These are phyloP conservation scores for Orthosia gothica DNA, from an alignment of 2,888 invertebrate genomes.

Conservation along the genomic window DNA sequence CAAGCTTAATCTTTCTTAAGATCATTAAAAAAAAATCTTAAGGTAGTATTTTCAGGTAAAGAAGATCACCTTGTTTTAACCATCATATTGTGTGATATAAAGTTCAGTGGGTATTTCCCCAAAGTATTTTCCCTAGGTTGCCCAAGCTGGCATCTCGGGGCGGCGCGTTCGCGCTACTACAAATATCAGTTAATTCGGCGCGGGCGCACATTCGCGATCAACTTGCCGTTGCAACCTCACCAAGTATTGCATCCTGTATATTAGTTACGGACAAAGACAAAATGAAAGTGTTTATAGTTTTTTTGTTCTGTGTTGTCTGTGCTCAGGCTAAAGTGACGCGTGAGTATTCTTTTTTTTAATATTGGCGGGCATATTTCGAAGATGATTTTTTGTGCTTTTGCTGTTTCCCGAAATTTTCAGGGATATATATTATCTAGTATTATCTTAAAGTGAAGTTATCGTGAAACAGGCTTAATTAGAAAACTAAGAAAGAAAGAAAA, in stretches of 20 bases:
- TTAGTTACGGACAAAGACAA: constrained; percentile 59
- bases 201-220: constrained; percentile 81
- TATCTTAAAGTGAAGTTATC: background rate
- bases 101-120: constrained; percentile 41
- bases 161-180: constrained; percentile 79
- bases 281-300: constrained; percentile 81
- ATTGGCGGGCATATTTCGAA: background rate
- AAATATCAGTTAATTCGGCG: constrained; percentile 85
- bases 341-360: constrained; percentile 74
- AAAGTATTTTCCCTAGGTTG: constrained; percentile 69
- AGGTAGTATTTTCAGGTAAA: constrained; percentile 12
- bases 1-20: background rate
- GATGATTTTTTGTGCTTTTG: constrained; percentile 5
- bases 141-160: constrained; percentile 65
- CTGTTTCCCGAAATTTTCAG: background rate
- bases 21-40: background rate
- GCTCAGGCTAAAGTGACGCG: constrained; percentile 84
- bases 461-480: background rate
- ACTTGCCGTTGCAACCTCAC: constrained; percentile 74
- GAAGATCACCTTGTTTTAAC: constrained; percentile 3
- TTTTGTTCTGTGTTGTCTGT: constrained; percentile 76
- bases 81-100: constrained; percentile 15
- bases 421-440: background rate
- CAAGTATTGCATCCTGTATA: constrained; percentile 57
- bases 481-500: too few species aligned